These are phyloP conservation scores for Neotoma lepida DNA, from an alignment of 2,113 vertebrate species.

Conservation along the genomic window DNA sequence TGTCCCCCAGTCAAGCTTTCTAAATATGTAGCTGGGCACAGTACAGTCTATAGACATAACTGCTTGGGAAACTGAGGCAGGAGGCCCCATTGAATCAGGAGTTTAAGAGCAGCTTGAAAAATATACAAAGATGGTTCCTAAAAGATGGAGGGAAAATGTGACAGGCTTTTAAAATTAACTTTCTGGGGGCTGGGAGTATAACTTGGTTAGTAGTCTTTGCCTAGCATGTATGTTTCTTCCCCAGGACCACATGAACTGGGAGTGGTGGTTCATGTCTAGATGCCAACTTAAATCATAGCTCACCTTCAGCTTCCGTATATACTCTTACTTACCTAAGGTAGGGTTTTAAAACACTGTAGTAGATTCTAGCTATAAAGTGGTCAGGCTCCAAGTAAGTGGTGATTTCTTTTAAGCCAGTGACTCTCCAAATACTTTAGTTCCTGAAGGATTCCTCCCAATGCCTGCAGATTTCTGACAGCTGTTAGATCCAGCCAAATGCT, in stretches of 20 bases:
- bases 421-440: neutral
- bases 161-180: neutral
- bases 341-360: neutral
- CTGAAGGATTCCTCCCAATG: neutral
- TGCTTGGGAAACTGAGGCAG: neutral
- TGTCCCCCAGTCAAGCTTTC: neutral
- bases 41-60: neutral
- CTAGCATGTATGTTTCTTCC: neutral
- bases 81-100: neutral
- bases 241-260: neutral
- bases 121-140: neutral
- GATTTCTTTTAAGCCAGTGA: conserved; percentile 19
- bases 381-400: neutral
- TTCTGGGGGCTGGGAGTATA: neutral
- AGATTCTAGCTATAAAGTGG: neutral
- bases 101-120: neutral
- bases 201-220: neutral
- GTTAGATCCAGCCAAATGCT: neutral
- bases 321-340: neutral
- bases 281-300: conserved; percentile 1
- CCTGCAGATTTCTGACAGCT: neutral
- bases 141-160: neutral
- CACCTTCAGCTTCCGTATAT: conserved; percentile 35
- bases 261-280: neutral
- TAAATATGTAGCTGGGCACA: neutral